phyloP scores from a whole-genome alignment of 2,797 vertebrate genomes.

The Vireo griseus region DNA sequence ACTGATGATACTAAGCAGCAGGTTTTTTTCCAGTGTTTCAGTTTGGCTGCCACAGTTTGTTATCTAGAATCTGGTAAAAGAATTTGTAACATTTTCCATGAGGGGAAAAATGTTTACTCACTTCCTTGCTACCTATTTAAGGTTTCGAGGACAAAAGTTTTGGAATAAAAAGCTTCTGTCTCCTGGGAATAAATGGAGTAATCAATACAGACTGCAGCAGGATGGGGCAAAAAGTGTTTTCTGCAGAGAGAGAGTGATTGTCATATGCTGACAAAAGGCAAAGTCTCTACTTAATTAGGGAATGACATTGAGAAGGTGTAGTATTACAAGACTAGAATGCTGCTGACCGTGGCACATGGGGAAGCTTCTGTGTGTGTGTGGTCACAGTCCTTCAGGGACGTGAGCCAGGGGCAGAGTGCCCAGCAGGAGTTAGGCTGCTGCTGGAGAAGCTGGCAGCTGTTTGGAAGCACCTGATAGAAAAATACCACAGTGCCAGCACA shows the following conservation, averaged over 20 bases:
- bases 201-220: not conserved
- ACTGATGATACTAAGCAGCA: not conserved
- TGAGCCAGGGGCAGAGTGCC: fast-evolving
- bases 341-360: fast-evolving
- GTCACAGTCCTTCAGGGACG: not conserved
- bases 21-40: not conserved
- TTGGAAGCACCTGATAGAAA: not conserved
- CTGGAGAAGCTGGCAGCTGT: not conserved
- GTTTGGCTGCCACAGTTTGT: not conserved
- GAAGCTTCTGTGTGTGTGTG: not conserved
- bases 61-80: not conserved
- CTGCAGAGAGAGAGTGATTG: not conserved
- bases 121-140: not conserved
- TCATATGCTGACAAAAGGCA: not conserved
- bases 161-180: not conserved
- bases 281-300: not conserved
- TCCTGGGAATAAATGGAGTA: not conserved
- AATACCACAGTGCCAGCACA: not conserved
- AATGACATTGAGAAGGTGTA: not conserved
- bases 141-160: not conserved
- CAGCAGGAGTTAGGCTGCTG: not conserved
- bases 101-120: not conserved
- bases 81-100: not conserved
- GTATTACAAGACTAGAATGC: not conserved
- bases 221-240: not conserved